phyloP scores from a whole-genome alignment of 1,140 invertebrate species.

The Hycleus phaleratus region DNA sequence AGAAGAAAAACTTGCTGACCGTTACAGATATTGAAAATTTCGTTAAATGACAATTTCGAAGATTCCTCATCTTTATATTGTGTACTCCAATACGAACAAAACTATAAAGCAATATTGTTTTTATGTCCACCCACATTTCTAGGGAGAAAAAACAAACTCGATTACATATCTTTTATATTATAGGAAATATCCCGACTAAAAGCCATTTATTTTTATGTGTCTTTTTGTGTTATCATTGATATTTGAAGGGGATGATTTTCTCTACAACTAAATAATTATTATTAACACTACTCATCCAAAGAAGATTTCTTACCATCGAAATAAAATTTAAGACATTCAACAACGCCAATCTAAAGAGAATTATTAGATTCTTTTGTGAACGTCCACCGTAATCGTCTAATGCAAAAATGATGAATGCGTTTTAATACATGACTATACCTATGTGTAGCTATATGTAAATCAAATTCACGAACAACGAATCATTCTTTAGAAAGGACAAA shows the following conservation, averaged over 20 bases:
- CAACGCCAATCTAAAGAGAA: neutral
- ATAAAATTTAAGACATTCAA: neutral
- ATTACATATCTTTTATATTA: slow-evolving; percentile 24
- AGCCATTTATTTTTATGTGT: slow-evolving; percentile 35
- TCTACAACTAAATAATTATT: slow-evolving; percentile 15
- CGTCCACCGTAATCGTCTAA: neutral
- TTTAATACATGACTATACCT: neutral
- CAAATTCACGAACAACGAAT: no score
- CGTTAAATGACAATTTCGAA: no score
- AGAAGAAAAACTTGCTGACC: no score
- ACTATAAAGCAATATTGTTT: no score
- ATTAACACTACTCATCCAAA: neutral
- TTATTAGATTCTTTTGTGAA: slow-evolving; percentile 11
- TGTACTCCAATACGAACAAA: no score
- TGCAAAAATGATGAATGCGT: neutral
- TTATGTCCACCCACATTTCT: no score
- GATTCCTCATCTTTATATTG: no score
- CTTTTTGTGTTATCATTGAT: slow-evolving; percentile 24
- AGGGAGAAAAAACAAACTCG: slow-evolving; percentile 5
- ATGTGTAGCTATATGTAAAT: no score
- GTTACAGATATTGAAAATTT: no score
- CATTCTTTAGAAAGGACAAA: no score
- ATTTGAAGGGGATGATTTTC: slow-evolving; percentile 27
- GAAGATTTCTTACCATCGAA: neutral
- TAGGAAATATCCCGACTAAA: slow-evolving; percentile 15